phyloP scores from a whole-genome alignment of 2,888 invertebrate species.

The Acronicta alni region DNA sequence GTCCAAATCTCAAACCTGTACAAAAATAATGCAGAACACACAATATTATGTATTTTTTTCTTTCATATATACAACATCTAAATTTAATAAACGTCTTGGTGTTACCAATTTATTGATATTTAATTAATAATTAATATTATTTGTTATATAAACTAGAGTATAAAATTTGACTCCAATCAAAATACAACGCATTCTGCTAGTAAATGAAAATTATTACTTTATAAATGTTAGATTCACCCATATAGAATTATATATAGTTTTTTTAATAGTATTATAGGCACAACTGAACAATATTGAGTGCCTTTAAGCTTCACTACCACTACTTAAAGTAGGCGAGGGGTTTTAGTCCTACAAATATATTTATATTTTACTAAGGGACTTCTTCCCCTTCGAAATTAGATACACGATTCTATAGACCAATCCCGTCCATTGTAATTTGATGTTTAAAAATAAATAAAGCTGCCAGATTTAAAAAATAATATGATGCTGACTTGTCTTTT shows the following conservation, averaged over 20 bases:
- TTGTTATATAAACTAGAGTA: slow-evolving; percentile 75
- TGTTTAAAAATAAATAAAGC: slow-evolving; percentile 40
- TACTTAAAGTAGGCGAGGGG: slow-evolving; percentile 84
- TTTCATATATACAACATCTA: slow-evolving; percentile 73
- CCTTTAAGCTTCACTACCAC: slow-evolving; percentile 75
- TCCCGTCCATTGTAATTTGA: slow-evolving; percentile 13
- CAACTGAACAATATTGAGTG: slow-evolving; percentile 82
- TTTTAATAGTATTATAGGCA: slow-evolving; percentile 81
- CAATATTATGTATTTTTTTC: slow-evolving; percentile 57
- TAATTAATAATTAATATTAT: slow-evolving; percentile 67
- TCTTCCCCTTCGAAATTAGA: slow-evolving; percentile 27
- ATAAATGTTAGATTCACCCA: slow-evolving; percentile 69
- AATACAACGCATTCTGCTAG: slow-evolving; percentile 76
- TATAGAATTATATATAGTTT: slow-evolving; percentile 61
- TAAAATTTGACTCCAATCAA: slow-evolving; percentile 80
- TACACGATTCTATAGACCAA: slow-evolving; percentile 24
- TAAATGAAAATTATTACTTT: slow-evolving; percentile 63
- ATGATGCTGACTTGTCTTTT: slow-evolving; percentile 35
- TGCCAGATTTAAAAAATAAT: slow-evolving; percentile 41
- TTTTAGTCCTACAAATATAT: slow-evolving; percentile 79
- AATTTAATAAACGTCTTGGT: slow-evolving; percentile 78
- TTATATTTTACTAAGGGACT: slow-evolving; percentile 46
- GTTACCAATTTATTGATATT: slow-evolving; percentile 79
- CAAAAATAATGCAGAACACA: slow-evolving; percentile 67
- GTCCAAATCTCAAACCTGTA: slow-evolving; percentile 59